phyloP scores from a whole-genome alignment of 2,797 vertebrate species.

The Myotis vivesi region DNA sequence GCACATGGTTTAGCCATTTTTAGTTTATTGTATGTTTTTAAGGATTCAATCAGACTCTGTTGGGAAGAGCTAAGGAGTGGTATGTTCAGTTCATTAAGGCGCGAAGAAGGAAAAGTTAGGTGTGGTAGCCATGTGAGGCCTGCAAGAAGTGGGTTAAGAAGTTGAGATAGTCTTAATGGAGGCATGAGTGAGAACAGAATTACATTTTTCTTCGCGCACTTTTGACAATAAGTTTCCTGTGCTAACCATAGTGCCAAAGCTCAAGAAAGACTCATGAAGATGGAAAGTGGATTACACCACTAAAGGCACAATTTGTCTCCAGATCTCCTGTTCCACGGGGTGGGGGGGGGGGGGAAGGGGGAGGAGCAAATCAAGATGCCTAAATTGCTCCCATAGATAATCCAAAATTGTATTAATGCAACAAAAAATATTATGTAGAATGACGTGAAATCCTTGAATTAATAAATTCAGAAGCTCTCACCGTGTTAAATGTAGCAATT shows the following conservation, averaged over 20 bases:
- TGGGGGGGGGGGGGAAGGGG: too few species aligned
- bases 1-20: background rate
- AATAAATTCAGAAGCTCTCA: constrained; percentile 47
- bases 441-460: constrained; percentile 50
- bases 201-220: background rate
- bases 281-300: background rate
- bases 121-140: background rate
- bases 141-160: background rate
- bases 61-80: background rate
- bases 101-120: background rate
- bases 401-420: constrained; percentile 42
- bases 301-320: background rate
- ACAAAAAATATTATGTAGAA: constrained; percentile 48
- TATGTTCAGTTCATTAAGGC: background rate
- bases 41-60: constrained; percentile 9
- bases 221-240: constrained; percentile 29
- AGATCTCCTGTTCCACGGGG: background rate
- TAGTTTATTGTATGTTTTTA: constrained; percentile 27
- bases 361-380: background rate
- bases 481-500: constrained; percentile 29
- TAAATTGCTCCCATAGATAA: constrained; percentile 1
- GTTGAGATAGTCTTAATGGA: constrained; percentile 20
- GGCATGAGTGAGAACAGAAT: background rate
- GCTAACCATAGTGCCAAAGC: background rate
- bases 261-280: background rate